These are phyloP conservation scores for Oscheius sp. DNA, from an alignment of 1,140 invertebrate species.

Conservation along the genomic window DNA sequence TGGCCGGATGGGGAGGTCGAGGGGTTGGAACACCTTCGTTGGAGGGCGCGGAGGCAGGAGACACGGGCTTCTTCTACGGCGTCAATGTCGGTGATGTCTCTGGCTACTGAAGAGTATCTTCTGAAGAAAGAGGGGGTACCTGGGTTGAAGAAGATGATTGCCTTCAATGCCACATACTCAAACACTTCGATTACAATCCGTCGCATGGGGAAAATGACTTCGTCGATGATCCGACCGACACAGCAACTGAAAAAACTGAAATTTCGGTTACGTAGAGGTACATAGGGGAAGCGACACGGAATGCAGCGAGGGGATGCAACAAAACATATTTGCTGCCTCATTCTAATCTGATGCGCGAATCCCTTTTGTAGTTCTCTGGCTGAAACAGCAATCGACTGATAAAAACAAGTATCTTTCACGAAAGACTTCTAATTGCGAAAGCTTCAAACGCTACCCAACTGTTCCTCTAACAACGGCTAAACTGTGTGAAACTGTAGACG, in stretches of 20 bases:
- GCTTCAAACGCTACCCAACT: no score
- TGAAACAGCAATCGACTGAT: no score
- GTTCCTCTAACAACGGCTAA: no score
- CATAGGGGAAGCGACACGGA: background rate
- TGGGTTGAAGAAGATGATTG: constrained; percentile 45
- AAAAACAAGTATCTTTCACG: no score
- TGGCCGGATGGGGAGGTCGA: background rate
- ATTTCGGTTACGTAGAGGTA: no score
- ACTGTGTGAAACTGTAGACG: background rate
- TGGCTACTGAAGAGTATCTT: constrained; percentile 19
- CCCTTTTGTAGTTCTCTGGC: no score
- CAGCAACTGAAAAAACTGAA: constrained; percentile 31
- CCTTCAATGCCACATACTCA: constrained; percentile 43
- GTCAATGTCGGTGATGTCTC: constrained; percentile 17
- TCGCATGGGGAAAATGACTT: constrained; percentile 40
- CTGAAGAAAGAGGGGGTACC: background rate
- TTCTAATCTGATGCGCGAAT: no score
- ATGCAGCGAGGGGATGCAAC: no score
- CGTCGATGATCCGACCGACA: constrained; percentile 36
- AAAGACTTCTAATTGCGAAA: no score
- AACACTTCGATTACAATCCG: constrained; percentile 24
- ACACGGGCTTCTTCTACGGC: constrained; percentile 26
- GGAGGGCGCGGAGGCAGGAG: constrained; percentile 27
- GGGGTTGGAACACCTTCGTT: constrained; percentile 22
- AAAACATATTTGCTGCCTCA: no score